Conservation (phyloP, 2,888 invertebrate species). For the Tuta absoluta region DNA sequence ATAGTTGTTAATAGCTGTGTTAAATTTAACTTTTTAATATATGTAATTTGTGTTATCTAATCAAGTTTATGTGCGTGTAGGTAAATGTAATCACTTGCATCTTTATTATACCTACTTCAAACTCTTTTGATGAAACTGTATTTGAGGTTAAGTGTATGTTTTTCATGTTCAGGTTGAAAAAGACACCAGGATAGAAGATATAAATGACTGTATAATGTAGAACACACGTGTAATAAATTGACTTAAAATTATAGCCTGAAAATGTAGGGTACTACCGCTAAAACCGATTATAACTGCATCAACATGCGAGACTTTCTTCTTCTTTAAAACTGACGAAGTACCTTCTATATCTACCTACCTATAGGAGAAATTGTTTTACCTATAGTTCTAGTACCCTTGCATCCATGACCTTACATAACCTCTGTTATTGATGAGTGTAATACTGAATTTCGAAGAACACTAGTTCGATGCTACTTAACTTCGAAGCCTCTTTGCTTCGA, state of each 20-base stretch:
- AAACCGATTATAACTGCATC: conserved; percentile 1
- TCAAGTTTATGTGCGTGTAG: conserved; percentile 1
- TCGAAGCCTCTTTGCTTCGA: too few relatives aligned
- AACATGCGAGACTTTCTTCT: neutral
- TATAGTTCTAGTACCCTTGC: too few relatives aligned
- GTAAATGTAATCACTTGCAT: neutral
- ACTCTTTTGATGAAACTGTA: conserved; percentile 1
- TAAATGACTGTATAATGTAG: conserved; percentile 1
- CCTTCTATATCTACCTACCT: too few relatives aligned
- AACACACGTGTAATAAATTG: conserved; percentile 5
- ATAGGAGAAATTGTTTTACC: too few relatives aligned
- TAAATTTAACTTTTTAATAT: neutral
- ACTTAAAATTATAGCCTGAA: neutral
- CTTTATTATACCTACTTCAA: neutral
- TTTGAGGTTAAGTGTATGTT: neutral
- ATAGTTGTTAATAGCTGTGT: neutral
- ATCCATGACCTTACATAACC: too few relatives aligned
- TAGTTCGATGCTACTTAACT: too few relatives aligned
- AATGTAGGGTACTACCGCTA: neutral
- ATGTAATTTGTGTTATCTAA: neutral
- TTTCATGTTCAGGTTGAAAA: neutral
- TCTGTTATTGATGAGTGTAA: too few relatives aligned
- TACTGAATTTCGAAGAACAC: too few relatives aligned
- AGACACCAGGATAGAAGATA: neutral
- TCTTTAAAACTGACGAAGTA: too few relatives aligned